Base-by-base conservation (phyloP, 2,888 invertebrate genomes). In the Amphipoea lucens region DNA sequence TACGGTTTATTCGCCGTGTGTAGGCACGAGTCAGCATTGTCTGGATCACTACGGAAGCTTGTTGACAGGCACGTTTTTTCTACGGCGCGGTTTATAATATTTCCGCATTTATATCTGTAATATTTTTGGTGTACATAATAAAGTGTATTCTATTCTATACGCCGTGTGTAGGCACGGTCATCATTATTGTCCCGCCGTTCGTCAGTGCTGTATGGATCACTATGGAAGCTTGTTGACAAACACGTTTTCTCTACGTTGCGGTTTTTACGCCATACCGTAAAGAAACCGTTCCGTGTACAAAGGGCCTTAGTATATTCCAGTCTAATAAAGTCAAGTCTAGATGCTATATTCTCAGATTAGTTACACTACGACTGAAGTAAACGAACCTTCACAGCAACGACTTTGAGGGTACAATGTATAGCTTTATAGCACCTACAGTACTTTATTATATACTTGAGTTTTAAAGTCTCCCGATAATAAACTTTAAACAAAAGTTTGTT, bases 401-500 rank as follows among this genome's bases (percentile, higher is more conserved):
- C 78, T 77, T 81, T 80, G 79, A 85, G 71, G 76, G 80, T 83
- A 85, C 66, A 81, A 70, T 84, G 75, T 78, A 66, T 14, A 82
- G 62, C 69, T 84, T 82, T 78, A 86, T 70, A 66, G 83, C 54
- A 82, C 68, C 51, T 66, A 67, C 69, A 78, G 14, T 75, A 65
- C 62, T 71, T 80, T 73, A 84, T 81, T 60, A 65, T 57, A 60
- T 69, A 81, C 72, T 86, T 71, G n/a, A 79, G 66, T 81, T 85
- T 83, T 66, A 83, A 87, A 88, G 78, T 85, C 82, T 76, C 83
- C 45, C 29, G 82, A 83, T 79, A 86, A 82, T 90, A 89, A 91
- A 89, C 74, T 87, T 87, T 81, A 86, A 89, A 75, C 82, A 82
- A 88, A 90, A 88, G 88, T 89, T 90, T 88, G 84, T 90, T 90